phyloP scores from a whole-genome alignment of 2,797 vertebrate genomes.

The Chelon auratus region DNA sequence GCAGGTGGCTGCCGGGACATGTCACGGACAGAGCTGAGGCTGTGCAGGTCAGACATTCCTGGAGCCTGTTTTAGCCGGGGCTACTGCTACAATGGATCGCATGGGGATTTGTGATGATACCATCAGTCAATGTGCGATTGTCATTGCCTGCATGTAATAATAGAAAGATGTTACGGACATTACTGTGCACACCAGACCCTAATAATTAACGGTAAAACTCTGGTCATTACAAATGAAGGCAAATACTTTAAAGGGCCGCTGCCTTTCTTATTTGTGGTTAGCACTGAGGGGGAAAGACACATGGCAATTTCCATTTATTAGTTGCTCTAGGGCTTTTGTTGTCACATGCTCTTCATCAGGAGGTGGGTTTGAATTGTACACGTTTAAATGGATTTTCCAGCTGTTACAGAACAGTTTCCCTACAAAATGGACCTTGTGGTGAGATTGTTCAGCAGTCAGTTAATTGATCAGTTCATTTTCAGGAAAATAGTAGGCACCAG shows the following conservation, averaged over 20 bases:
- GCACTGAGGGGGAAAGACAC: background rate
- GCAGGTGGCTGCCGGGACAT: constrained; percentile 47
- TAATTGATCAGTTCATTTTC: background rate
- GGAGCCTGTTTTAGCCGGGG: constrained; percentile 50
- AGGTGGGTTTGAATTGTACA: background rate
- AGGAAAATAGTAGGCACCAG: background rate
- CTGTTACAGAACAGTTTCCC: background rate
- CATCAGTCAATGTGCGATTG: constrained; percentile 1
- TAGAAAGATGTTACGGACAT: background rate
- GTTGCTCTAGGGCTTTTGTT: background rate
- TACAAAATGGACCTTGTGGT: background rate
- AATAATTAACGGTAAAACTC: too few relatives aligned
- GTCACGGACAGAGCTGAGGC: constrained; percentile 15
- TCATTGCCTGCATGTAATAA: constrained; percentile 2
- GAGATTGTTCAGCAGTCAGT: background rate
- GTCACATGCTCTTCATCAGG: background rate
- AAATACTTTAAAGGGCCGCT: background rate
- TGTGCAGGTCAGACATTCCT: constrained; percentile 30
- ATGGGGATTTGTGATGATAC: constrained; percentile 30
- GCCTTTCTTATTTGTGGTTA: background rate
- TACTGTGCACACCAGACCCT: background rate
- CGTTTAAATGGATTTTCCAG: background rate
- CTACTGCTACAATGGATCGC: constrained; percentile 23
- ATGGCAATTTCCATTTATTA: background rate
- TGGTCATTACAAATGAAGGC: background rate